These are phyloP conservation scores for Hypercompe scribonia DNA, from an alignment of 2,888 invertebrate genomes.

Conservation along the genomic window DNA sequence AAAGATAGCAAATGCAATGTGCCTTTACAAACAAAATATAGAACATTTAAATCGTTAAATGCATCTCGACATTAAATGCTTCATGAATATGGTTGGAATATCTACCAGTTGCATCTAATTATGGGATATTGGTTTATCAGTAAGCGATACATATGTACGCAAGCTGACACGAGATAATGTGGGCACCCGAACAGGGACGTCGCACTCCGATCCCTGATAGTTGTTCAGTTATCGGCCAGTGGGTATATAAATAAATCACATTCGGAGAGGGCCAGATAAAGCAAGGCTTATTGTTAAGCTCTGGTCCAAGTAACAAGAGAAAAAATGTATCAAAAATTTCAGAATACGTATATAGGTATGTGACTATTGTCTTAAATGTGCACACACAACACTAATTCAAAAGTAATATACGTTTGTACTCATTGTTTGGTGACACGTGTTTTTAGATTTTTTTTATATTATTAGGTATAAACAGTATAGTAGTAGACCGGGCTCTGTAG, in stretches of 20 bases:
- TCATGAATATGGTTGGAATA: background rate
- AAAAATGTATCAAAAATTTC: background rate
- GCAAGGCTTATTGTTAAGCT: slow-evolving; percentile 58
- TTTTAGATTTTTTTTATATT: background rate
- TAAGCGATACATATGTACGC: slow-evolving; percentile 13
- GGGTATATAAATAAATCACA: slow-evolving; percentile 72
- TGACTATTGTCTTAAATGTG: background rate
- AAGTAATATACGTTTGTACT: background rate
- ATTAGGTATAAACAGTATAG: background rate
- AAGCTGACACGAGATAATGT: slow-evolving; percentile 33
- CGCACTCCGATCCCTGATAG: slow-evolving; percentile 62
- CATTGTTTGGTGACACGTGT: background rate
- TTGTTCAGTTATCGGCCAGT: slow-evolving; percentile 65
- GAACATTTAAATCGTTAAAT: background rate
- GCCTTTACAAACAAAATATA: background rate
- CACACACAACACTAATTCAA: background rate
- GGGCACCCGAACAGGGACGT: slow-evolving; percentile 40
- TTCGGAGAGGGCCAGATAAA: slow-evolving; percentile 66
- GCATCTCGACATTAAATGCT: background rate
- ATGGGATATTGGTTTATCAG: slow-evolving; percentile 5
- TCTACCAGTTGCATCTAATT: background rate
- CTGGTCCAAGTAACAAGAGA: slow-evolving; percentile 24
- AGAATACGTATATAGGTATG: background rate
- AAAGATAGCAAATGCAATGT: too few relatives aligned
- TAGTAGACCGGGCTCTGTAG: too few relatives aligned